phyloP scores from a whole-genome alignment of 2,797 vertebrate species.

The Pelobates cultripes region DNA sequence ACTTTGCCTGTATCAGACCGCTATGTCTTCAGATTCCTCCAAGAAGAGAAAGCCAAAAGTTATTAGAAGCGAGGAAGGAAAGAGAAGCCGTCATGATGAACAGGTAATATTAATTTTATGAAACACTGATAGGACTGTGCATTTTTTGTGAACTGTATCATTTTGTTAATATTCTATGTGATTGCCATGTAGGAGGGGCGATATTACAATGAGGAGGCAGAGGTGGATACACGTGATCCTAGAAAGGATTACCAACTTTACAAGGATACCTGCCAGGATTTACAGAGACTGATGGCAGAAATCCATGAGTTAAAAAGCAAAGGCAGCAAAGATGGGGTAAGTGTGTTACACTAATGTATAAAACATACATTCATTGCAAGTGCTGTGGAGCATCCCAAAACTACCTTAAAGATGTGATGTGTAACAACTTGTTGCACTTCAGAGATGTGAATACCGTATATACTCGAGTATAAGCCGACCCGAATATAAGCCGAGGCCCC shows the following conservation, averaged over 20 bases:
- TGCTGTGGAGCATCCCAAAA: too few relatives aligned
- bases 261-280: conserved; percentile 88
- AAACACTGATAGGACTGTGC: too few relatives aligned
- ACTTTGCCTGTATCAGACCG: too few relatives aligned
- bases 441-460: too few relatives aligned
- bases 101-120: conserved; percentile 69
- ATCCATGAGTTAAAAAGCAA: conserved; percentile 93
- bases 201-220: conserved; percentile 90
- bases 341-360: conserved; percentile 45
- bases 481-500: too few relatives aligned
- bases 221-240: conserved; percentile 87
- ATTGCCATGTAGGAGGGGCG: conserved; percentile 76
- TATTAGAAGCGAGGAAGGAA: conserved; percentile 88
- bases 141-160: too few relatives aligned
- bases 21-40: conserved; percentile 81
- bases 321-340: conserved; percentile 89
- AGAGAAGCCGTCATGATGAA: conserved; percentile 83
- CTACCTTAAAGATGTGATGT: too few relatives aligned
- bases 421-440: too few relatives aligned
- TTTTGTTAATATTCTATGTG: too few relatives aligned
- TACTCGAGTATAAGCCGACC: too few relatives aligned
- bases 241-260: conserved; percentile 88
- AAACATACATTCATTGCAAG: too few relatives aligned
- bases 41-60: conserved; percentile 96
- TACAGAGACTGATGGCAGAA: conserved; percentile 91